Conservation (phyloP, 92 coral and sea anemone genomes). For the Galaxea fascicularis region DNA sequence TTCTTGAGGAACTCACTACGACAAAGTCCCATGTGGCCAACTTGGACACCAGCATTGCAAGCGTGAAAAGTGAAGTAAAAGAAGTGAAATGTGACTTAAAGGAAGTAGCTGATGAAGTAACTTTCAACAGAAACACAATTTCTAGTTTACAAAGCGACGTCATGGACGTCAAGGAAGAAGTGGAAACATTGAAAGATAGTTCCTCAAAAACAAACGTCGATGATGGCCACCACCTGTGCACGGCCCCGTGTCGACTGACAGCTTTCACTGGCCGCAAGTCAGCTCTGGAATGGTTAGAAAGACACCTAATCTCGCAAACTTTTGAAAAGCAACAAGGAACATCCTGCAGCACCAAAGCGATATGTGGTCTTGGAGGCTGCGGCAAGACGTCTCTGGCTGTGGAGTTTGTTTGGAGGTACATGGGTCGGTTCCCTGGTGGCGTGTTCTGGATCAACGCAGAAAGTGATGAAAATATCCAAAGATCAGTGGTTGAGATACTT, state of each 20-base stretch:
- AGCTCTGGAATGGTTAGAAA: background rate
- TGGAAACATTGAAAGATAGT: background rate
- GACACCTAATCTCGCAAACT: background rate
- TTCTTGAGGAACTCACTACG: background rate
- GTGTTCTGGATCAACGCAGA: constrained; percentile 60
- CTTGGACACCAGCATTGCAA: background rate
- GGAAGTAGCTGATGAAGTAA: background rate
- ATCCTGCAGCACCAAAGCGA: background rate
- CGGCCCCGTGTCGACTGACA: background rate
- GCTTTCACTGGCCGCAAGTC: background rate
- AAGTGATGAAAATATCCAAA: background rate
- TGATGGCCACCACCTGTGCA: background rate
- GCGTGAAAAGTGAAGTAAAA: background rate
- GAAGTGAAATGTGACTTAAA: background rate
- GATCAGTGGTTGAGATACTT: constrained; percentile 4
- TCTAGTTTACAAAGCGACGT: background rate
- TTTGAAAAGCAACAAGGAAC: background rate
- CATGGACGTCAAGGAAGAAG: background rate
- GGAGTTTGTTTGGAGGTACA: constrained; percentile 41
- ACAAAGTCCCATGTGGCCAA: background rate
- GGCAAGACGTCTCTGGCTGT: constrained; percentile 70
- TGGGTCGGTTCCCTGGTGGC: constrained; percentile 49
- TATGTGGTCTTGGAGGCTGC: constrained; percentile 64
- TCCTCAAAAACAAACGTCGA: background rate
- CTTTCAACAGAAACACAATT: background rate